Conservation (phyloP, 2,113 vertebrate species). For the Myrmophylax atrothorax region DNA sequence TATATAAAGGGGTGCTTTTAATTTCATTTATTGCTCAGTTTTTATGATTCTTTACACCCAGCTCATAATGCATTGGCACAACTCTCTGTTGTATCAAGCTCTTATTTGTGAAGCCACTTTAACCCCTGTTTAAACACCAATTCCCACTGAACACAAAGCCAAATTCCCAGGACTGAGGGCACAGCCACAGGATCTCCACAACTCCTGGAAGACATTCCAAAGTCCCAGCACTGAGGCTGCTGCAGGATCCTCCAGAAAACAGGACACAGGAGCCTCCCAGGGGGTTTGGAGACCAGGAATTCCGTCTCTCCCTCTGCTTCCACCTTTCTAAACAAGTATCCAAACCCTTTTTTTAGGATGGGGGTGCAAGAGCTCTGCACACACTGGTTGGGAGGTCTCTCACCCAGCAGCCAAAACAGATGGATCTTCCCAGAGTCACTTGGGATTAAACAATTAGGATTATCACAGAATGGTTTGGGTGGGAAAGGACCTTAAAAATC, state of each 20-base stretch:
- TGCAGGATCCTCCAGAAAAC: not conserved
- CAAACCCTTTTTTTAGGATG: not conserved
- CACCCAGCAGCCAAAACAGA: not conserved
- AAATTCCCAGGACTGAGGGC: not conserved
- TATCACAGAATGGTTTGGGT: not conserved
- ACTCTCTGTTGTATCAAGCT: not conserved
- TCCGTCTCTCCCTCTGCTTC: not conserved
- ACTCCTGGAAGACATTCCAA: not conserved
- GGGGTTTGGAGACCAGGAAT: not conserved
- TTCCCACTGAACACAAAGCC: not conserved
- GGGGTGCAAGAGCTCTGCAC: not conserved
- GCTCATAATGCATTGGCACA: not conserved
- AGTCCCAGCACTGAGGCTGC: not conserved
- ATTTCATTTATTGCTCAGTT: not conserved
- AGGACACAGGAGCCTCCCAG: not conserved
- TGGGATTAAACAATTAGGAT: not conserved
- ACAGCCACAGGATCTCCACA: not conserved
- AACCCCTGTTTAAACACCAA: not conserved
- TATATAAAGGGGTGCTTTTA: not conserved
- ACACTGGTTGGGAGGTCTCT: rapidly evolving
- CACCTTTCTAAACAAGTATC: not conserved
- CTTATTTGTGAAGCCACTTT: not conserved
- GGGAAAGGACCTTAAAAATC: not conserved
- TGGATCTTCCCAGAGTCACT: not conserved
- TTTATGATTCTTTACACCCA: not conserved